Base-by-base conservation (phyloP, 2,888 invertebrate species). In the Mycalesis mineus region DNA sequence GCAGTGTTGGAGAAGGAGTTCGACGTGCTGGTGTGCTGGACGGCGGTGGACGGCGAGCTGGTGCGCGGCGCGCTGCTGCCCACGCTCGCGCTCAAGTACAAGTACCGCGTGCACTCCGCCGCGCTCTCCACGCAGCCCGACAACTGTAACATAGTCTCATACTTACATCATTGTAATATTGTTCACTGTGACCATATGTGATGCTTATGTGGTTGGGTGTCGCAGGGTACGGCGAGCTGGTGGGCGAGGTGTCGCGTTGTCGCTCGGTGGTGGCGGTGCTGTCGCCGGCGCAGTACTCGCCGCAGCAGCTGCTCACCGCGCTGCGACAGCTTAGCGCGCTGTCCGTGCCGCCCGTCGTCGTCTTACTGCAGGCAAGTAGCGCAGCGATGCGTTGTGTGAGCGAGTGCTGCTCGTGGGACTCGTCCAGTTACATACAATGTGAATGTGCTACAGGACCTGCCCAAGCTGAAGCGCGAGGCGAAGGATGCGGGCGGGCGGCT, bases 11-110 rank as follows among this genome's bases (percentile, higher is more conserved):
- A 88, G 65, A 89, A 88, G 64, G 91, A 91, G 67, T 92, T 91
- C 78, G 94, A 94, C 77, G 92, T 93, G 61, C 74, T 94, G 50
- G 92, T 94, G 45, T 70, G 92, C 85, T 82, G 93, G 82, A 91
- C 92, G 62, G 88, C 88, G 57, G 92, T 92, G 68, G 94, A 94
- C 80, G 86, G 91, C 1, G 92, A 91, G 71, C 76, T 93, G 68
- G 92, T 91, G 1, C 82, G 92, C 52, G 93, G 92, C 47, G 91
- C 92, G 48, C 74, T 94, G 63, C 78, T 93, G 64, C 92, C 93
- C 0, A 92, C 92, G 0, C 82, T 94, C 56, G 89, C 92, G 65
- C 87, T 90, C 57, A 91, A 91, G 72, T 92, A 93, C 84, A 89
- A 91, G 68, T 94, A 94, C 84, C 91, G 92, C 54, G 93, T 93